Base-by-base conservation (phyloP, 2,797 vertebrate species). In the Simalia tracyae region DNA sequence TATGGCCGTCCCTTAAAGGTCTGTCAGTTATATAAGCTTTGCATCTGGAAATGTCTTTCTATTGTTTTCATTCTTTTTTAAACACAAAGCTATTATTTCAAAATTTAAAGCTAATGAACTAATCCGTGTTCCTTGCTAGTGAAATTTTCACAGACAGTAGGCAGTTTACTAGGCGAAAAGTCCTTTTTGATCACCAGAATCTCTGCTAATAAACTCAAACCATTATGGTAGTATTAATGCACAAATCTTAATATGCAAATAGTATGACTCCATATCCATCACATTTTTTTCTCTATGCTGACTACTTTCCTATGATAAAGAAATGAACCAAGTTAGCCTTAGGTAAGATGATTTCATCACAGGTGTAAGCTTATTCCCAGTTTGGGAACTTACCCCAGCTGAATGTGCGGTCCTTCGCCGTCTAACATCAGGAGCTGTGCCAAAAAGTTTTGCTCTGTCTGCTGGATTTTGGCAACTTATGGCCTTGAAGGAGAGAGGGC, bases 401-500 rank as follows among this genome's bases (percentile, higher is more conserved):
- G 95, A 96, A 54, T 97, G 97, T 0, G 95, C 76, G 28, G 97
- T 96, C 97, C 97, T 99, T 97, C 97, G 98, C 36, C 95, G 97
- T 50, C 96, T 95, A 61, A 96, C 94, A 60, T 98, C 98, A 1
- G 94, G 93, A 9, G 98, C 97, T 0, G 98, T 97, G 60, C 97
- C 96, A 61, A 98, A 98, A 96, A 97, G 97, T 96, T 98, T 98
- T 90, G 98, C 97, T 81, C 97, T 96, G 10, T 98, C 97, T 92
- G 94, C 95, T 90, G 96, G 28, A 96, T 97, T 98, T 98, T 98
- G 98, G 93, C 97, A 98, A 97, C 95, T 98, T 97, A 98, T 95
- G 94, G 98, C 95, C 98, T 98, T 99, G 98, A 98, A 98, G 97
- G 98, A 98, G 97, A 98, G 97, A 97, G 98, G 97, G 91, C 98